Conservation (phyloP, 1,140 invertebrate species). For the Ganaspis sp. region DNA sequence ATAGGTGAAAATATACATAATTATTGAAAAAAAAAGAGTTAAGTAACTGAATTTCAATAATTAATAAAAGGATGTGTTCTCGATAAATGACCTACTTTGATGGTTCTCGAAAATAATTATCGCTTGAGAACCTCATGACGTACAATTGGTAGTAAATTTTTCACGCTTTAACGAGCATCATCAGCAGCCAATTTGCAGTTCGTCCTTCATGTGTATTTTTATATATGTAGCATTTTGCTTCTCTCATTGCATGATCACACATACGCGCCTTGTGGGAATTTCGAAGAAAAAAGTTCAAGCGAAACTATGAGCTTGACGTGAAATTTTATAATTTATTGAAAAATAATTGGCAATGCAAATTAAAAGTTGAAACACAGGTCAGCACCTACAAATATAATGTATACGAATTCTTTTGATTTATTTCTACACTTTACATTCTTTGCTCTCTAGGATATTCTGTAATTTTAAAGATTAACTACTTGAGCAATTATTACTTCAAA, state of each 20-base stretch:
- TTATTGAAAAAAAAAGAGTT: too few relatives aligned
- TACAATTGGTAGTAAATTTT: background rate
- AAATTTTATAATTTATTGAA: background rate
- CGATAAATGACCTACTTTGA: background rate
- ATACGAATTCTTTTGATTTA: constrained; percentile 14
- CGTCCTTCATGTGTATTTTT: background rate
- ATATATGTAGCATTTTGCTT: background rate
- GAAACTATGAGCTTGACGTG: background rate
- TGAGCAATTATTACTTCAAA: background rate
- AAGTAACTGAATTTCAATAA: background rate
- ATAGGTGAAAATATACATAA: too few relatives aligned
- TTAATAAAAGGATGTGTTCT: background rate
- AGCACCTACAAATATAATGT: background rate
- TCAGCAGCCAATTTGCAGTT: constrained; percentile 5
- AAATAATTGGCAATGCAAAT: background rate
- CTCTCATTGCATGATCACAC: background rate
- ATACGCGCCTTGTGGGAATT: background rate
- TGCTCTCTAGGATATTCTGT: background rate
- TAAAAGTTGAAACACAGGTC: background rate
- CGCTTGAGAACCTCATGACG: background rate
- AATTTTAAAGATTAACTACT: constrained; percentile 9
- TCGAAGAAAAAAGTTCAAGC: background rate
- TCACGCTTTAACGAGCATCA: constrained; percentile 13
- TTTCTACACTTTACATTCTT: background rate
- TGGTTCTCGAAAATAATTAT: background rate